Evolutionary conservation across 2,797 vertebrate species (phyloP), one percentile per base, ranked within the genome.

Genomic region (Phaenicophaeus curvirostris): DNA sequence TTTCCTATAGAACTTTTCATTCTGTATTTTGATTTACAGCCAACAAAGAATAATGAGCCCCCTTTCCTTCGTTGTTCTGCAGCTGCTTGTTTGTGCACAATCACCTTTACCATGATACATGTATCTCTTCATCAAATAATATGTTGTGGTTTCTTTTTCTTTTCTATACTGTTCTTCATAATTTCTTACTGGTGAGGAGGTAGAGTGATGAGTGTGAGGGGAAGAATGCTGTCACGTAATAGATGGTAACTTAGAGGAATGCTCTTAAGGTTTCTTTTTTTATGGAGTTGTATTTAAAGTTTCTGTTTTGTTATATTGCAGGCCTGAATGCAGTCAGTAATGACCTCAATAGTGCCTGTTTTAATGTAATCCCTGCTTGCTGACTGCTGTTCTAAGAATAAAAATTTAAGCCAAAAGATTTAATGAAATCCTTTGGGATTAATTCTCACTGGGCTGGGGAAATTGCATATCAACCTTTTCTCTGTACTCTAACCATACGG

Each of bases 401-500:
- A 97, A 86, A 96, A 96, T 95, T 96, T 97, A 97, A 98, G 94
- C 94, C 96, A 96, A 91, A 97, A 97, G 95, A 96, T 91, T 96
- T 97, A 97, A 97, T 90, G 94, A 97, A 97, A 97, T 96, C 96
- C 94, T 66, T 94, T 82, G 92, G 95, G 97, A 97, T 97, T 97
- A 97, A 69, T 89, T 87, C 94, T 96, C 71, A 67, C 82, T 96
- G 74, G 91, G 62, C 85, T 91, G 80, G 95, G 79, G 86, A 97
- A 95, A 97, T 94, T 95, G 94, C 69, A 59, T 86, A 93, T 96
- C 87, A 97, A 79, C 84, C 93, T 96, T 90, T 80, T 89, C 81
- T 89, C 85, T 96, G 37, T 96, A 68, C 61, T 94, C 73, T 93
- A 89, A 94, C 86, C 59, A 48, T 93, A 94, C 72, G 10, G 82